These are phyloP conservation scores for Hipparchia sbordonii DNA, from an alignment of 2,888 invertebrate genomes.

Conservation along the genomic window DNA sequence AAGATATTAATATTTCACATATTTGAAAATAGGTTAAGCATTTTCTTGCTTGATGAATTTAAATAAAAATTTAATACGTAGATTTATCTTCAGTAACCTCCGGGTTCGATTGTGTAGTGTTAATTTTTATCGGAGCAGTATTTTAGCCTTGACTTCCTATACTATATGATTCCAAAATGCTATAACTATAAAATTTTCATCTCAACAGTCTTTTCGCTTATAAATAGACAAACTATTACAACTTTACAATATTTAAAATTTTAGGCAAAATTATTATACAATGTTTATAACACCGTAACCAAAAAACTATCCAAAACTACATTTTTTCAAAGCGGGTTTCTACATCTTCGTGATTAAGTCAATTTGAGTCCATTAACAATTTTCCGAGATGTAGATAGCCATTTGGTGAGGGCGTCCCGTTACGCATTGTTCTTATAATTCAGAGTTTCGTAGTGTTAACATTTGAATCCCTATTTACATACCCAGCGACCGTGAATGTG, in stretches of 20 bases:
- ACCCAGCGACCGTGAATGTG: slow-evolving; percentile 77
- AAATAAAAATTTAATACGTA: too few species aligned
- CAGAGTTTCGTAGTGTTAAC: slow-evolving; percentile 50
- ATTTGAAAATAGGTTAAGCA: too few species aligned
- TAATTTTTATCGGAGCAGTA: too few species aligned
- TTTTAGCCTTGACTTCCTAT: too few species aligned
- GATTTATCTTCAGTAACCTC: too few species aligned
- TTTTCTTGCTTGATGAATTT: not conserved
- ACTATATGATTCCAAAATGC: too few species aligned
- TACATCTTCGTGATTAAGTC: slow-evolving; percentile 22
- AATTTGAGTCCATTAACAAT: slow-evolving; percentile 29
- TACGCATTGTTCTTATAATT: slow-evolving; percentile 52
- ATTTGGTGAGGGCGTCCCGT: slow-evolving; percentile 44
- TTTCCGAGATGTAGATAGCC: slow-evolving; percentile 38
- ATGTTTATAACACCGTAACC: slow-evolving; percentile 13
- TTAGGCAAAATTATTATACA: not conserved
- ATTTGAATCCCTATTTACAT: slow-evolving; percentile 74
- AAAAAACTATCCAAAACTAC: not conserved
- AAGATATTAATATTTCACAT: not conserved
- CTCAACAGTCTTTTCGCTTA: not conserved
- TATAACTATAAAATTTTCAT: too few species aligned
- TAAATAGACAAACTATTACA: not conserved
- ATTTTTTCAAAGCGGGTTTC: not conserved
- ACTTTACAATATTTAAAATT: not conserved
- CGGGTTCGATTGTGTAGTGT: too few species aligned